Evolutionary conservation across 2,113 vertebrate species (phyloP).

Genomic region (Gila orcuttii): DNA sequence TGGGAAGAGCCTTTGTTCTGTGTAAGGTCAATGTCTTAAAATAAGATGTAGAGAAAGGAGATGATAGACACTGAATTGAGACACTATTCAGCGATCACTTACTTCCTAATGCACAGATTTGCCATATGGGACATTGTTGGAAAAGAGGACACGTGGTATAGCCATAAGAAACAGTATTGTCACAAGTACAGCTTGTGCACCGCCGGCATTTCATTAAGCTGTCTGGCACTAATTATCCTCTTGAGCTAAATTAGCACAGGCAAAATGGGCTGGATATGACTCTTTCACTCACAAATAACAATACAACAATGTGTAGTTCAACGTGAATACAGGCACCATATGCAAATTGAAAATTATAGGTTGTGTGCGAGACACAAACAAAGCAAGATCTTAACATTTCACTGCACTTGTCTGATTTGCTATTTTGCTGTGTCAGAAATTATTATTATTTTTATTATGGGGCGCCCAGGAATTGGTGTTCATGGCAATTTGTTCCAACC

Average conservation of each 20-base stretch:
- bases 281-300: slow-evolving; percentile 27
- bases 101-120: slow-evolving; percentile 28
- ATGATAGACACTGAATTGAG: slow-evolving; percentile 22
- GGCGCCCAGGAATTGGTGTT: not conserved
- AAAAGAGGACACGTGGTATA: not conserved
- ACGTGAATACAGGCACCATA: not conserved
- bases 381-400: not conserved
- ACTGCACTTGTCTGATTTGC: not conserved
- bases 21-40: slow-evolving; percentile 1
- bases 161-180: not conserved
- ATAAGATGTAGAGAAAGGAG: not conserved
- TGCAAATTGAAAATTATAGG: not conserved
- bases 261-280: not conserved
- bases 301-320: not conserved
- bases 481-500: not conserved
- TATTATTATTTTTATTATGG: not conserved
- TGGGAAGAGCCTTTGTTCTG: slow-evolving; percentile 14
- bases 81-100: not conserved
- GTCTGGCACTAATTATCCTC: slow-evolving; percentile 28
- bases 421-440: not conserved
- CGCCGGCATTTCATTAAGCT: slow-evolving; percentile 27
- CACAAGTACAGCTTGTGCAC: not conserved
- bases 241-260: not conserved
- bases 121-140: slow-evolving; percentile 19
- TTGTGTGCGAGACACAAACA: not conserved